Evolutionary conservation across 2,113 vertebrate species (phyloP), one percentile per base, ranked within the genome.

Genomic region (Microcebus griseorufus): DNA sequence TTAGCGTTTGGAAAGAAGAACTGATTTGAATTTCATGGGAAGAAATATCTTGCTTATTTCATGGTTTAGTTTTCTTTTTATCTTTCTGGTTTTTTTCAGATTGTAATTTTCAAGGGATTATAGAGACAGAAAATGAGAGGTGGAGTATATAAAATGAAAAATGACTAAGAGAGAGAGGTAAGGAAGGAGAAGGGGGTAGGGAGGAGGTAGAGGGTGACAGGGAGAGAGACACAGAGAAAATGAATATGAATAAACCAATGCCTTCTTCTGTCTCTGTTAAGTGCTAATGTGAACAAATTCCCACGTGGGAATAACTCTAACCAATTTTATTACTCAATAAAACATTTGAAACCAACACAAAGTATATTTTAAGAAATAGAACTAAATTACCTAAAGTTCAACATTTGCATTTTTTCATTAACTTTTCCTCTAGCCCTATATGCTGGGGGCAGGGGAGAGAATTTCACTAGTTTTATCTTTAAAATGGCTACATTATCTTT

Each of bases 321-420:
- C 53, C 69, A 51, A 89, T 95, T 96, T 95, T 94, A 96, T 83
- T 96, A 85, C 72, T 79, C 42, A 94, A 91, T 91, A 97, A 97
- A 97, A 95, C 22, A 97, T 76, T 10, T 92, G 17, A 97, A 94
- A 95, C 72, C 87, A 91, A 95, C 90, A 95, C 76, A 39, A 93
- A 97, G 48, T 83, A 84, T 91, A 82, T 95, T 97, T 97, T 60
- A 95, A 83, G 93, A 96, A 95, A 65, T 16, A 92, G 92, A 96
- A 94, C 65, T 55, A 97, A 97, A 97, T 93, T 89, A 93, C 83
- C 78, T 75, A 75, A 97, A 98, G 88, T 86, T 93, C 81, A 98
- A 96, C 90, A 96, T 97, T 96, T 82, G 48, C 94, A 86, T 65
- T 91, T 96, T 97, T 97, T 96, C 97, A 84, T 94, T 98, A 97